Base-by-base conservation (phyloP, 2,113 vertebrate genomes). In the Solea senegalensis region DNA sequence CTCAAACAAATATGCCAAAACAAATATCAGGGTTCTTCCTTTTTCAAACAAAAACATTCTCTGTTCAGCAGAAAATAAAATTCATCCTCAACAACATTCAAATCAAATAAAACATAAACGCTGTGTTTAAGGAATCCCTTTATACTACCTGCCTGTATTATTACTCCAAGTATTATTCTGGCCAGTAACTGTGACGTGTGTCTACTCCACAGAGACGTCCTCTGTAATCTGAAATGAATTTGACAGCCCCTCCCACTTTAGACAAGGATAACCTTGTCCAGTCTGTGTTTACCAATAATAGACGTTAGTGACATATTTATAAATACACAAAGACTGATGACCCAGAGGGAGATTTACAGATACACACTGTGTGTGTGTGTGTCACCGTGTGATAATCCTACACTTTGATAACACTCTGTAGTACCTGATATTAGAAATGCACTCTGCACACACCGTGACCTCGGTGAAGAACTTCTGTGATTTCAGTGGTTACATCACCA, bases 301-400 rank as follows among this genome's bases (percentile, higher is more conserved):
- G 44, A 82, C 80, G 82, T 90, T 90, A 85, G 69, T 70, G 77
- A 69, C 77, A 82, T 77, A 88, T 88, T 90, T 82, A 81, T 83
- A 90, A 87, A 70, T 65, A 78, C 44, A 72, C 72, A 73, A 62
- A 66, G 71, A 65, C 79, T 88, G 86, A 91, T 82, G 86, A 83
- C 77, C 74, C 80, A 53, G 73, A 83, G 74, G 77, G 70, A 77
- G 85, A 85, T 86, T 90, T 82, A 79, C 69, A 76, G 60, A 81
- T 70, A 14, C 44, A 69, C 58, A 64, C 2, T 76, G 58, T 69
- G 15, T 61, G 72, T 55, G 12, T 54, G 41, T 48, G 14, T 81
- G 70, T 76, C 56, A 71, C 62, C 2, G 16, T 73, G 60, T 64
- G 52, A 62, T 85, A 85, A 84, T 87, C 74, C 59, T 16, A 48